Base-by-base conservation (phyloP, 2,888 invertebrate genomes). In the Imbricaverruca yamaguchii region DNA sequence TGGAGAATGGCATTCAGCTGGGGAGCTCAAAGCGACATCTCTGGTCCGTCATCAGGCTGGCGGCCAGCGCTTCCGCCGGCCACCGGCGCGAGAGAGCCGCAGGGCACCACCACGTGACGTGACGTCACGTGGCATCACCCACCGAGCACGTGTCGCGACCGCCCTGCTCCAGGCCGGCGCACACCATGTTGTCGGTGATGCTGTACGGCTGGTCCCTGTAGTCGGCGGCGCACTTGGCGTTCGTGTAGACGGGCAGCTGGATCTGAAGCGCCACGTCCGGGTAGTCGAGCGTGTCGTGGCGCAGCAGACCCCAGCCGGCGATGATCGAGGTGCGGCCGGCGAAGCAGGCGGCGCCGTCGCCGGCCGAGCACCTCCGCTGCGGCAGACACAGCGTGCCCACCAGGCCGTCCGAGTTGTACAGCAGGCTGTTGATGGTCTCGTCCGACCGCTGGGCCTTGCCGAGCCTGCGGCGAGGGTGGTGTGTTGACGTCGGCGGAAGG, bases 221-320 rank as follows among this genome's bases (percentile, higher is more conserved):
- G 55, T 55, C 53, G 21, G 0, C 21, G 10, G 11, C 18, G 55
- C 74, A 74, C 74, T 74, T 8, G 10, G 23, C 53, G 55, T 74
- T 74, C 8, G 74, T 10, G 53, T 55, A 12, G 10, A 74, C 53
- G 15, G 74, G 74, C 74, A 74, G 55, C 55, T 74, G 53, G 21
- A 74, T 21, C 55, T 74, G 74, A 0, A 74, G 74, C 55, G 74
- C 74, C 21, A 55, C 39, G 74, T 74, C 74, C 21, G 74, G 74
- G 55, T 74, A 74, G 55, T 74, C 55, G 53, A 74, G 74, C 21
- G 74, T 55, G 74, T 74, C 74, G 53, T 74, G 74, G 18, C 74
- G 15, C 53, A 74, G 74, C 53, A 74, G 74, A 13, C 74, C 74
- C 74, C 74, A 74, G 74, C 74, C 74, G 74, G 74, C 55, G 74